Percentiles rank a stretch among this genome's conserved stretches.
Conservation (phyloP, 2,888 invertebrate genomes). For the Spicauda simplicius region DNA sequence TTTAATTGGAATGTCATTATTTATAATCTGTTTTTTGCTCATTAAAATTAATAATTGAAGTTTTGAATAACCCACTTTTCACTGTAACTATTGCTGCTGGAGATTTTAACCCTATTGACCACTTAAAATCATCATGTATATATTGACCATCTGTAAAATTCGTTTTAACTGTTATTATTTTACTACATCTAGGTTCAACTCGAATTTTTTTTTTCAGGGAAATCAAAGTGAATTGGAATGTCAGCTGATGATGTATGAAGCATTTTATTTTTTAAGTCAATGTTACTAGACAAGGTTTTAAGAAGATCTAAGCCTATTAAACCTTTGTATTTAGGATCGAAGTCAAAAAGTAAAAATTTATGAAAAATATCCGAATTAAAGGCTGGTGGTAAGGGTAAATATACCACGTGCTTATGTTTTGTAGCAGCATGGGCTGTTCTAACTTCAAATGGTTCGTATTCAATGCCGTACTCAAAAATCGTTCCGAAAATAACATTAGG, state of each 20-base stretch:
- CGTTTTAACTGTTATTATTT: constrained; percentile 25
- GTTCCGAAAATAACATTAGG: constrained; percentile 24
- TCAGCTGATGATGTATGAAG: constrained; percentile 15
- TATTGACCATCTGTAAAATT: constrained; percentile 14
- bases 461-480: constrained; percentile 18
- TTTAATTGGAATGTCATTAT: too few relatives aligned
- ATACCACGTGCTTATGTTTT: constrained; percentile 33
- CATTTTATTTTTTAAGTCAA: constrained; percentile 20
- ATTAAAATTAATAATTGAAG: constrained; percentile 1
- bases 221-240: constrained; percentile 19
- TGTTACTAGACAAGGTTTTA: constrained; percentile 10
- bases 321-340: constrained; percentile 28
- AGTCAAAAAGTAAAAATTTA: constrained; percentile 19
- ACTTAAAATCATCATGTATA: constrained; percentile 19
- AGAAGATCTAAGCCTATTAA: constrained; percentile 26
- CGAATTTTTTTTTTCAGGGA: constrained; percentile 17
- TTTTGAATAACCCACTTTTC: constrained; percentile 15
- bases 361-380: constrained; percentile 30
- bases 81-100: constrained; percentile 19
- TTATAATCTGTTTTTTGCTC: too few relatives aligned
- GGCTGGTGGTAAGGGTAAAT: constrained; percentile 27
- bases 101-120: constrained; percentile 17
- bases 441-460: constrained; percentile 54
- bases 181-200: constrained; percentile 25
- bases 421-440: constrained; percentile 56